Conservation (phyloP, 2,797 vertebrate genomes). For the Cetoscarus ocellatus region DNA sequence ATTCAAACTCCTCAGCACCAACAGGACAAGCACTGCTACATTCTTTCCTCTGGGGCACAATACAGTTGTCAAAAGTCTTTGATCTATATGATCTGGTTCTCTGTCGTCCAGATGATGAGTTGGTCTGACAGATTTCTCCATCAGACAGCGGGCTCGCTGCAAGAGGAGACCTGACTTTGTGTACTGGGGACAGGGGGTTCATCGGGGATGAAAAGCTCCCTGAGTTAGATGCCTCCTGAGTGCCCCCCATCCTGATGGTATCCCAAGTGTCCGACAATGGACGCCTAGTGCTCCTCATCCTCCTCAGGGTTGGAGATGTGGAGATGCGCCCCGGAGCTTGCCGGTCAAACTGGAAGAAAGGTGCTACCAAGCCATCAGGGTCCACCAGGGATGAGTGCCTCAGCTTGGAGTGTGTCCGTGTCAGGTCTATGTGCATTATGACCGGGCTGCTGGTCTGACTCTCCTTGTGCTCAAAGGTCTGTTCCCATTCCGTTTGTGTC, state of each 20-base stretch:
- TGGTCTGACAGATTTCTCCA: constrained; percentile 49
- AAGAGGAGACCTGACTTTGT: constrained; percentile 76
- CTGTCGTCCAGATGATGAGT: constrained; percentile 50
- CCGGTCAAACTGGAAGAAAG: constrained; percentile 87
- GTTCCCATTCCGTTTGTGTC: constrained; percentile 77
- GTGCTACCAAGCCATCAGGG: constrained; percentile 34
- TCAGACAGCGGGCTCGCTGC: constrained; percentile 63
- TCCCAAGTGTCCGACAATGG: constrained; percentile 63
- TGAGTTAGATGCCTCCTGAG: constrained; percentile 66
- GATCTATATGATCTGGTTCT: constrained; percentile 73
- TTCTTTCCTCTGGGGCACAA: constrained; percentile 50
- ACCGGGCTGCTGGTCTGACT: constrained; percentile 82
- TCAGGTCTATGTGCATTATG: constrained; percentile 82
- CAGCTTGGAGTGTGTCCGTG: constrained; percentile 73
- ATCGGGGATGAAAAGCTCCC: constrained; percentile 14
- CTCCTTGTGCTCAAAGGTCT: constrained; percentile 70
- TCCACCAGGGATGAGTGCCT: constrained; percentile 73
- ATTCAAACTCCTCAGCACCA: constrained; percentile 53
- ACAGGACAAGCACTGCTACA: constrained; percentile 50
- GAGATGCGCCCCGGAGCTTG: constrained; percentile 90
- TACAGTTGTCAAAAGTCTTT: constrained; percentile 77
- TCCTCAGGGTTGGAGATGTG: constrained; percentile 91
- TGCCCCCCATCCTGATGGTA: constrained; percentile 58
- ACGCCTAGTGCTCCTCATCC: constrained; percentile 83
- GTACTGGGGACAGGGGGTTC: constrained; percentile 55